Conservation (phyloP, 2,888 invertebrate genomes). For the Acanthosepion lycidas region DNA sequence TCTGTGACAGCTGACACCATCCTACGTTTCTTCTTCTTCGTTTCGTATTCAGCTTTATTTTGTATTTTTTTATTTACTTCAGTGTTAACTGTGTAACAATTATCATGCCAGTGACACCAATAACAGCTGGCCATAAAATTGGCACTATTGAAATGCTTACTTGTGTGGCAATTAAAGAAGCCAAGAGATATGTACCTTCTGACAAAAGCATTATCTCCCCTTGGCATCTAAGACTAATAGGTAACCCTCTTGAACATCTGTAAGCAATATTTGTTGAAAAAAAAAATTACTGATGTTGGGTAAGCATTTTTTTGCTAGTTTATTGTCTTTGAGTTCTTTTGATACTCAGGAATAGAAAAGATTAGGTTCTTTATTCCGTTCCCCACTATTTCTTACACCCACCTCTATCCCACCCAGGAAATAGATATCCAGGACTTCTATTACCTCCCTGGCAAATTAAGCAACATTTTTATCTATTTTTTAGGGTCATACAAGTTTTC, state of each 20-base stretch:
- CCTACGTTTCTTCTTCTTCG: too few relatives aligned
- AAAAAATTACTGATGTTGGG: too few relatives aligned
- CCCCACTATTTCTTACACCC: not conserved
- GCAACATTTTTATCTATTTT: not conserved
- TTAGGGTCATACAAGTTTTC: not conserved
- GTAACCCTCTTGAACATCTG: not conserved
- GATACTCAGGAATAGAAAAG: not conserved
- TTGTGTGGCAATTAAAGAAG: not conserved
- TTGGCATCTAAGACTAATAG: slow-evolving; percentile 1
- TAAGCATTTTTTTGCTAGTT: not conserved
- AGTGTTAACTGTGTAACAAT: not conserved
- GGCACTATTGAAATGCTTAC: not conserved
- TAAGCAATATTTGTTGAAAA: not conserved
- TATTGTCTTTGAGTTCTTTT: not conserved
- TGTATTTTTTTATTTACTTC: not conserved
- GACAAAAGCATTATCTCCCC: not conserved
- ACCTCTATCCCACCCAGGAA: not conserved
- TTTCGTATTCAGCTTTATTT: not conserved
- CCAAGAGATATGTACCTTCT: not conserved
- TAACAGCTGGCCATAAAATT: not conserved
- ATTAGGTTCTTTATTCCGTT: not conserved
- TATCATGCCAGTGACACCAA: not conserved
- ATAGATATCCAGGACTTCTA: not conserved
- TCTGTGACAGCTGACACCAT: not conserved
- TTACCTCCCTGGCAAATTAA: not conserved